These are phyloP conservation scores for Lottia gigantea DNA, from an alignment of 2,888 invertebrate species.

Conservation along the genomic window DNA sequence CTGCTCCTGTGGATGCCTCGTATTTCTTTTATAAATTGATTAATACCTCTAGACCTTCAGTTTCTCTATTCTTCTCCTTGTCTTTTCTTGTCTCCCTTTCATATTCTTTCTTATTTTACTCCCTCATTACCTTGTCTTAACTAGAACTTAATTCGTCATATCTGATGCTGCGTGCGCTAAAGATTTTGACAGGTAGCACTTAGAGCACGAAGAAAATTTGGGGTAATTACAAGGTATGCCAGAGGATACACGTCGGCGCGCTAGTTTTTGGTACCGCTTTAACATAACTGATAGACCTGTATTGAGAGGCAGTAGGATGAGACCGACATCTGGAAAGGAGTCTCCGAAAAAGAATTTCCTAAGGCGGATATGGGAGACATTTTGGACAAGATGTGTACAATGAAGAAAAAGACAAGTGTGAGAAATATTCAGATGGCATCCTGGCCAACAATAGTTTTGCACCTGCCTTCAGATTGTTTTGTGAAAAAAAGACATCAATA, in stretches of 20 bases:
- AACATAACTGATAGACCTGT: background rate
- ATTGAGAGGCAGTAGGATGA: background rate
- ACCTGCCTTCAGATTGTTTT: no score
- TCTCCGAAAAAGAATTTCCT: slow-evolving; percentile 5
- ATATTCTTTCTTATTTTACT: background rate
- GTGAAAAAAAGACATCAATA: no score
- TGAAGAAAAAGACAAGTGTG: no score
- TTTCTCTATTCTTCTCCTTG: background rate
- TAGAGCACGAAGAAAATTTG: background rate
- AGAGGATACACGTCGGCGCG: slow-evolving; percentile 4
- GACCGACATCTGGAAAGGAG: slow-evolving; percentile 4
- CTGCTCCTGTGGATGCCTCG: background rate
- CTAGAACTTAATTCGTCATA: slow-evolving; percentile 9
- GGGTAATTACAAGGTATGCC: background rate
- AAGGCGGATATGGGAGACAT: slow-evolving; percentile 2
- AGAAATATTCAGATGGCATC: no score
- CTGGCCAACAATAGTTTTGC: no score
- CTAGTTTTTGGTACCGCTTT: background rate
- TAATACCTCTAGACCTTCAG: background rate
- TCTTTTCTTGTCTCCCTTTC: background rate
- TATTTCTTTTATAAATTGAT: background rate
- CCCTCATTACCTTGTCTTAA: slow-evolving; percentile 9
- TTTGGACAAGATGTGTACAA: no score
- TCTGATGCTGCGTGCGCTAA: slow-evolving; percentile 6
- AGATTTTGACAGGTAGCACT: slow-evolving; percentile 11